Conservation (phyloP, 2,797 vertebrate species). For the Fratercula arctica region DNA sequence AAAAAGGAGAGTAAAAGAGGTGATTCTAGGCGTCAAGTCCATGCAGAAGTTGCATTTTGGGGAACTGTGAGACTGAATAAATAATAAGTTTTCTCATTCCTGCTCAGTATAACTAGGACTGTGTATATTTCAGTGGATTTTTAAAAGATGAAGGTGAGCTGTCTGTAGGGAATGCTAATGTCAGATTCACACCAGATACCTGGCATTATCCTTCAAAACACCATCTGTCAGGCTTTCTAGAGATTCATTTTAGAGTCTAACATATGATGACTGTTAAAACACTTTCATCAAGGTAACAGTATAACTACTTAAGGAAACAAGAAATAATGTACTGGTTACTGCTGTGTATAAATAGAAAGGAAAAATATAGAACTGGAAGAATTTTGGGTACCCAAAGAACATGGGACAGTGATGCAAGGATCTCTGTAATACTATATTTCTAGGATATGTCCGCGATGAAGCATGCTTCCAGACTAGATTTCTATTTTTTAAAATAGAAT, state of each 20-base stretch:
- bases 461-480: background rate
- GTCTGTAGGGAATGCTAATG: slow-evolving; percentile 50
- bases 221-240: slow-evolving; percentile 67
- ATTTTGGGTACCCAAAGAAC: background rate
- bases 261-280: background rate
- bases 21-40: background rate
- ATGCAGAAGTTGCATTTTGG: background rate
- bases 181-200: slow-evolving; percentile 50
- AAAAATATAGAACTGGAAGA: background rate
- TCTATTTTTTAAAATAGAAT: background rate
- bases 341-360: background rate
- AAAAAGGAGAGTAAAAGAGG: background rate
- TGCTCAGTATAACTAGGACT: background rate
- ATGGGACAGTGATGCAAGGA: background rate
- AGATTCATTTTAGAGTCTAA: background rate
- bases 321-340: background rate
- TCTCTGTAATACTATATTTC: background rate
- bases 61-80: background rate
- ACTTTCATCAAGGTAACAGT: background rate
- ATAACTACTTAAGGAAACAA: background rate
- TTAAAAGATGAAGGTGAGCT: slow-evolving; percentile 43
- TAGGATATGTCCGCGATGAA: background rate
- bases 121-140: background rate
- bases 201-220: slow-evolving; percentile 60
- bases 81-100: background rate